phyloP scores from a whole-genome alignment of 2,113 vertebrate species.

The Phyllostomus discolor region DNA sequence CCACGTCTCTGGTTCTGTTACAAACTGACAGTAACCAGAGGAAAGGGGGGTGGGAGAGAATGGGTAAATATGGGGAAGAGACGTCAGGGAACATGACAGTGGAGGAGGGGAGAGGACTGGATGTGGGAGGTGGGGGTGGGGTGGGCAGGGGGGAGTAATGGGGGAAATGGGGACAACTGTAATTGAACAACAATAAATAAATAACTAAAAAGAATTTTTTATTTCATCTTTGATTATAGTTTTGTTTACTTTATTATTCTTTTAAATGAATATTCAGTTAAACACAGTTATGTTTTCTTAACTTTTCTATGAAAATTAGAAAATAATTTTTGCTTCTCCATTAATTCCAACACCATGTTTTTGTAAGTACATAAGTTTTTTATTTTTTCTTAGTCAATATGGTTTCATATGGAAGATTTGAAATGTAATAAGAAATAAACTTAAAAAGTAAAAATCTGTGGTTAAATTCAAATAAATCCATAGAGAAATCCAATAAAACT shows the following conservation, averaged over 20 bases:
- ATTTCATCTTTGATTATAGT: neutral
- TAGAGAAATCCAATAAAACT: neutral
- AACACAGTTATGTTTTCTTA: neutral
- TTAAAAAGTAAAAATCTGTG: neutral
- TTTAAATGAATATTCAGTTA: constrained; percentile 4
- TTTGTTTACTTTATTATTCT: neutral
- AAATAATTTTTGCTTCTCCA: neutral
- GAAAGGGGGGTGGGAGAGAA: too few species aligned
- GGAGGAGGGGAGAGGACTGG: too few species aligned
- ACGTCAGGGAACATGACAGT: too few species aligned
- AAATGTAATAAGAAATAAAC: neutral
- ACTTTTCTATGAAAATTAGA: too few species aligned
- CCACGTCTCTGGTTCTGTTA: too few species aligned
- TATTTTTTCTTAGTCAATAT: neutral
- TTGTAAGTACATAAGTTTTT: neutral
- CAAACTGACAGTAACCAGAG: too few species aligned
- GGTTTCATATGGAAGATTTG: neutral
- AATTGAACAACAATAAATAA: too few species aligned
- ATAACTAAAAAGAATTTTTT: neutral
- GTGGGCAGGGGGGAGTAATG: too few species aligned
- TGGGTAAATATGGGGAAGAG: too few species aligned
- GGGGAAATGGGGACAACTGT: too few species aligned
- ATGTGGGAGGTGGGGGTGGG: too few species aligned
- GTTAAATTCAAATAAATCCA: neutral
- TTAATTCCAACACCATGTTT: neutral